phyloP scores from a whole-genome alignment of 2,888 invertebrate species.

The Microctonus brassicae region DNA sequence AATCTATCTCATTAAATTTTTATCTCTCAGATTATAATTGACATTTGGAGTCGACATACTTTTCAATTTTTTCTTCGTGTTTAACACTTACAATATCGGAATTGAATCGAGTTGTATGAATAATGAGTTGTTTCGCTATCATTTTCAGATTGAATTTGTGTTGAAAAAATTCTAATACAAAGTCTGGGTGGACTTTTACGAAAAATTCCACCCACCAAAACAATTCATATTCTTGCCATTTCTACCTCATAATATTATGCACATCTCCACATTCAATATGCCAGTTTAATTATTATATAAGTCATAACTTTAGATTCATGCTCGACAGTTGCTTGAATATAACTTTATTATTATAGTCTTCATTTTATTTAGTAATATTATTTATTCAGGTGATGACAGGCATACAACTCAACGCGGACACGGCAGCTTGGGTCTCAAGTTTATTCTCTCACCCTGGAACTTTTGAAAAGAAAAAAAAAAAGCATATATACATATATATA shows the following conservation, averaged over 20 bases:
- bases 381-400: slow-evolving; percentile 3
- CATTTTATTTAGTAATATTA: neutral
- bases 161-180: no score
- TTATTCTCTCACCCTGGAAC: neutral
- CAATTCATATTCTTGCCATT: neutral
- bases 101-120: no score
- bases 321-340: neutral
- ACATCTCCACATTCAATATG: neutral
- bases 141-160: no score
- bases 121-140: no score
- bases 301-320: neutral
- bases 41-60: no score
- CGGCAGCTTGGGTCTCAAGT: neutral
- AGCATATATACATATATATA: neutral
- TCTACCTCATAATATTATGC: neutral
- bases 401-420: neutral
- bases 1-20: no score
- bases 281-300: neutral
- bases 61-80: no score
- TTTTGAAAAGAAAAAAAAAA: neutral
- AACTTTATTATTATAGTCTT: neutral
- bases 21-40: no score
- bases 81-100: no score
- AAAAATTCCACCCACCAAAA: no score
- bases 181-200: no score